Evolutionary conservation across 2,797 vertebrate genomes (phyloP).

Genomic region (Manis crassicaudata): DNA sequence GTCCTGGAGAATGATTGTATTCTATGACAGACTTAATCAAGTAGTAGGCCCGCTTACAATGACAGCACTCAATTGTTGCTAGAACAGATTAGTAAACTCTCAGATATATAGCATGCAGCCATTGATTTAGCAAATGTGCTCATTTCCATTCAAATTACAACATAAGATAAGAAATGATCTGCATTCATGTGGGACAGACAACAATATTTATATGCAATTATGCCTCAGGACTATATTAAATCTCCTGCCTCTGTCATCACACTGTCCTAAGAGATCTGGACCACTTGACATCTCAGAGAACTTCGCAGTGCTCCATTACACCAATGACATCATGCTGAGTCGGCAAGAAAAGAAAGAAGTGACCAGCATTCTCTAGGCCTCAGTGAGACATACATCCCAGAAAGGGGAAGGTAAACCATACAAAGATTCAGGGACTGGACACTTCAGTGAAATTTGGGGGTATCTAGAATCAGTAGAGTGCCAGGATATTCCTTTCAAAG

Average conservation of each 20-base stretch:
- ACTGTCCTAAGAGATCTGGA: background rate
- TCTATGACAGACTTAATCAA: background rate
- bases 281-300: background rate
- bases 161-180: background rate
- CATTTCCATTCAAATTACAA: constrained; percentile 27
- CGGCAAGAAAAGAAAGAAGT: background rate
- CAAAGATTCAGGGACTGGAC: background rate
- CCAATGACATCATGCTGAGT: background rate
- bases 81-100: background rate
- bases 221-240: background rate
- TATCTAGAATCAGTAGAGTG: background rate
- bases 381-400: background rate
- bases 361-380: background rate
- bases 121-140: background rate
- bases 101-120: background rate
- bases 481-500: background rate
- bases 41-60: background rate
- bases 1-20: background rate
- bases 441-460: background rate
- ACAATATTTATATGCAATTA: background rate
- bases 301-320: background rate
- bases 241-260: background rate
- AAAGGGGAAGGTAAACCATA: background rate
- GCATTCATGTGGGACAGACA: background rate
- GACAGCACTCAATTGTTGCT: background rate